Conservation (phyloP, 2,888 invertebrate genomes). For the Nomada goodeniana region DNA sequence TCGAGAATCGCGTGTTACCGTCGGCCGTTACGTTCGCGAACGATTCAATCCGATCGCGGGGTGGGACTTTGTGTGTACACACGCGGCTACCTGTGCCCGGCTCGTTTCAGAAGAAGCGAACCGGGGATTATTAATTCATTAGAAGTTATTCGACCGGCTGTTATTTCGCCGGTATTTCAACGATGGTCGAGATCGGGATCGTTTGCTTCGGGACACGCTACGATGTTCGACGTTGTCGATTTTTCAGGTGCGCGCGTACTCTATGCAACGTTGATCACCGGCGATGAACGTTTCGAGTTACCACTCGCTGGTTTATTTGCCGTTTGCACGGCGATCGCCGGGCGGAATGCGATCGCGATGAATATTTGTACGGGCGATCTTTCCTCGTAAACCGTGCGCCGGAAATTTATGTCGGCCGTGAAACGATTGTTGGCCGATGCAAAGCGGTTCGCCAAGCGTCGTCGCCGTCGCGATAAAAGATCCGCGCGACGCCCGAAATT, state of each 20-base stretch:
- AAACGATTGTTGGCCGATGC: not conserved
- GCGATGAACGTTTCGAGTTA: not conserved
- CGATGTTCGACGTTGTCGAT: too few species aligned
- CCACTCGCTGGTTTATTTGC: not conserved
- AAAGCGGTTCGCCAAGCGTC: not conserved
- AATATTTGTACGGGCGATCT: slow-evolving; percentile 15
- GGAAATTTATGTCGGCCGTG: not conserved
- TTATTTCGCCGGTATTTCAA: not conserved
- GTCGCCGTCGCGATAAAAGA: slow-evolving; percentile 12
- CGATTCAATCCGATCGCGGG: slow-evolving; percentile 34
- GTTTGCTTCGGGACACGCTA: not conserved
- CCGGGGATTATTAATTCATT: slow-evolving; percentile 37
- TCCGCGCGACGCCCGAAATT: too few species aligned
- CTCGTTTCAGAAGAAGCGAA: not conserved
- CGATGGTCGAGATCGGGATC: not conserved
- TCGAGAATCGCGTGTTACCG: slow-evolving; percentile 23
- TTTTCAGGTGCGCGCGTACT: too few species aligned
- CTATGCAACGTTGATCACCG: not conserved
- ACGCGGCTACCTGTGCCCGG: too few species aligned
- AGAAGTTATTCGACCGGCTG: not conserved
- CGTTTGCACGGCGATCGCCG: too few species aligned
- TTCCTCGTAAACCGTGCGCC: not conserved
- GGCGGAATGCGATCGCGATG: not conserved
- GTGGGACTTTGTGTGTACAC: too few species aligned
- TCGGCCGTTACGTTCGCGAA: not conserved